phyloP scores from a whole-genome alignment of 2,888 invertebrate genomes.

The Iselma pallidipennis region DNA sequence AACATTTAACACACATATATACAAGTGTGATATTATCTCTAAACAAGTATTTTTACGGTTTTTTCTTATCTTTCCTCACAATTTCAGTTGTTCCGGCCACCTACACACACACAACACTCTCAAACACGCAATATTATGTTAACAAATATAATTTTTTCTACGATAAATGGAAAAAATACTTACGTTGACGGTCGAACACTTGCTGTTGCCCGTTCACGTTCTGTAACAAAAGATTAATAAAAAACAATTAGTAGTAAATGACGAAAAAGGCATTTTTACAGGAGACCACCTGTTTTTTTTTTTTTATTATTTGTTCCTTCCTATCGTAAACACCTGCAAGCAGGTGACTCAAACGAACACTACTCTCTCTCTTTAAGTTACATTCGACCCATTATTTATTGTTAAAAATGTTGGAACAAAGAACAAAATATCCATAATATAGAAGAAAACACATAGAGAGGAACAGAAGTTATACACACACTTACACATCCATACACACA shows the following conservation, averaged over 20 bases:
- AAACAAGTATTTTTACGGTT: slow-evolving; percentile 23
- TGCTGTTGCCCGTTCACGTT: slow-evolving; percentile 56
- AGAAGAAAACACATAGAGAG: no score
- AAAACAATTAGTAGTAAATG: not conserved
- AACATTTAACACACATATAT: not conserved
- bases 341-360: slow-evolving; percentile 39
- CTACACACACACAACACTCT: slow-evolving; percentile 18
- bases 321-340: slow-evolving; percentile 43
- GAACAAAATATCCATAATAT: no score
- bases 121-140: not conserved
- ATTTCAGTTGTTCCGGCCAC: slow-evolving; percentile 23
- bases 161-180: slow-evolving; percentile 47
- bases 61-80: slow-evolving; percentile 21
- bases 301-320: no score
- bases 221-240: slow-evolving; percentile 56
- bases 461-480: not conserved
- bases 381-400: not conserved
- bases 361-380: not conserved
- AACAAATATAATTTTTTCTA: not conserved
- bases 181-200: slow-evolving; percentile 57
- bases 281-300: slow-evolving; percentile 29
- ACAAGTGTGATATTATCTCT: slow-evolving; percentile 19
- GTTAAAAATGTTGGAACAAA: not conserved
- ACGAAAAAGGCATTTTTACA: not conserved
- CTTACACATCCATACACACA: no score